Conservation (phyloP, 2,113 vertebrate species). For the Campylomormyrus tamandua region DNA sequence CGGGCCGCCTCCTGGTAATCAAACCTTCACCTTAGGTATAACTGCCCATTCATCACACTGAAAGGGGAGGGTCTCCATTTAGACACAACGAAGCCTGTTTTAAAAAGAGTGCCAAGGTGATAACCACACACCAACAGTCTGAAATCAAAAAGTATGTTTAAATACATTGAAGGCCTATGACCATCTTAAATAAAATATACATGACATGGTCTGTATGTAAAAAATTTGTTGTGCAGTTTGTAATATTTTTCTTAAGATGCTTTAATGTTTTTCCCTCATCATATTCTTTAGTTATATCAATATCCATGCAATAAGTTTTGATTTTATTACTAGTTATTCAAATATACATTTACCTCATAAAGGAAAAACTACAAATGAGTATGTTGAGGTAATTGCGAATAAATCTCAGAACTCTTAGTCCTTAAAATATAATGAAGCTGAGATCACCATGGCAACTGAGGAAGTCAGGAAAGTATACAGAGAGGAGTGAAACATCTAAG, state of each 20-base stretch:
- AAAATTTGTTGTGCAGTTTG: neutral
- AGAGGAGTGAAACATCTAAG: neutral
- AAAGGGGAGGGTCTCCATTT: neutral
- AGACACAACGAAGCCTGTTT: neutral
- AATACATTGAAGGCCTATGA: neutral
- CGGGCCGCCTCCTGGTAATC: neutral
- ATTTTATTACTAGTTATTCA: neutral
- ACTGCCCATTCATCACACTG: neutral
- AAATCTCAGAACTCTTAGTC: neutral
- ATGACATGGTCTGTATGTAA: neutral
- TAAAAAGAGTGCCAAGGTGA: neutral
- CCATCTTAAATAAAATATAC: neutral
- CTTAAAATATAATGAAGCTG: neutral
- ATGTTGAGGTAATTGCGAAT: neutral
- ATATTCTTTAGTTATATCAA: neutral
- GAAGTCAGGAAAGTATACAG: neutral
- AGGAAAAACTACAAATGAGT: neutral
- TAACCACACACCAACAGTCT: neutral
- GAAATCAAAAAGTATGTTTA: neutral
- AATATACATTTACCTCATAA: neutral
- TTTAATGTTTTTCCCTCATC: neutral
- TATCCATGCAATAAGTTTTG: neutral
- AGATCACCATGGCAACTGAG: neutral
- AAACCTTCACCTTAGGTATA: neutral
- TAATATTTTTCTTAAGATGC: neutral